Conservation (phyloP, 2,888 invertebrate genomes). For the Nomada lathburiana region DNA sequence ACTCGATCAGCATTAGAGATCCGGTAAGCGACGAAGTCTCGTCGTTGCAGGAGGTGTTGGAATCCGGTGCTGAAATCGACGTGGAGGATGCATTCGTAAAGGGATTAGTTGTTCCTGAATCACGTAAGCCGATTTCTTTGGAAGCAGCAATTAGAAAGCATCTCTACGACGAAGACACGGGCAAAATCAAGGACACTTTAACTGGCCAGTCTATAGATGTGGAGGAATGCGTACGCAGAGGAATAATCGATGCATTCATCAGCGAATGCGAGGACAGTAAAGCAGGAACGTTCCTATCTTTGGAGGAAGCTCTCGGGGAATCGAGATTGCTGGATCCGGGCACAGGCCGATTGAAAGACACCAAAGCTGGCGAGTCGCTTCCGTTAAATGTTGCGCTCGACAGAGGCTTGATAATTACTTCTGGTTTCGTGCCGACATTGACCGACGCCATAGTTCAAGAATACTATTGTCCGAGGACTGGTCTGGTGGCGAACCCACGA, state of each 20-base stretch:
- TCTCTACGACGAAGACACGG: conserved; percentile 89
- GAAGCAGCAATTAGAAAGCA: conserved; percentile 91
- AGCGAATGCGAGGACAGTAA: conserved; percentile 92
- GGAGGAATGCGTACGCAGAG: conserved; percentile 91
- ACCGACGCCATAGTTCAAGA: conserved; percentile 91
- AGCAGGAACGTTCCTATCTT: conserved; percentile 89
- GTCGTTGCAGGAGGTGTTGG: conserved; percentile 92
- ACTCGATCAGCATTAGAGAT: conserved; percentile 90
- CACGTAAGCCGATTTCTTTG: conserved; percentile 90
- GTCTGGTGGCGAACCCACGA: conserved; percentile 91
- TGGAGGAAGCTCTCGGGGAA: conserved; percentile 89
- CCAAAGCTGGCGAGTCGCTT: conserved; percentile 88
- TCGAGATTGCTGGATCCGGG: conserved; percentile 87
- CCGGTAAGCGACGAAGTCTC: conserved; percentile 91
- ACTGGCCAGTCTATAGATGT: conserved; percentile 90
- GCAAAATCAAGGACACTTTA: conserved; percentile 90
- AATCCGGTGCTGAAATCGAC: conserved; percentile 89
- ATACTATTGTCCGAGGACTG: conserved; percentile 90
- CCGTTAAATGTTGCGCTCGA: conserved; percentile 90
- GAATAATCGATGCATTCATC: conserved; percentile 92
- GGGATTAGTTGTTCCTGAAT: conserved; percentile 89
- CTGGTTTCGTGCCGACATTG: conserved; percentile 89
- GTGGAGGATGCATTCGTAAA: conserved; percentile 89
- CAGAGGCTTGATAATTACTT: conserved; percentile 89
- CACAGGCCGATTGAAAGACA: conserved; percentile 90